These are phyloP conservation scores for Nerophis ophidion DNA, from an alignment of 2,113 vertebrate species.

Conservation along the genomic window DNA sequence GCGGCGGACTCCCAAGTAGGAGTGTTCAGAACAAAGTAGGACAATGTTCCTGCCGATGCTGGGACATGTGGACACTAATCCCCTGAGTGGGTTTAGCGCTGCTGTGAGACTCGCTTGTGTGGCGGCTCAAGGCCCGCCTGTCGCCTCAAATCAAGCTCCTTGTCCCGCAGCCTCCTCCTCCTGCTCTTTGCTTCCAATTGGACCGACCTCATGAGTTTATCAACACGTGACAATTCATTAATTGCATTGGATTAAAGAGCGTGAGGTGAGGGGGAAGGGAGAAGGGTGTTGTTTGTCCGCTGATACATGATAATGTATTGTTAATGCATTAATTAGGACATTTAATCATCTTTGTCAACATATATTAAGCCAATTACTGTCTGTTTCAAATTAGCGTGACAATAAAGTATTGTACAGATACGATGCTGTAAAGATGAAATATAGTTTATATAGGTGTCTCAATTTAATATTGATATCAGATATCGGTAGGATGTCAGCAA, in stretches of 20 bases:
- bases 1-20: neutral
- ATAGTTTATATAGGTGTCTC: too few species aligned
- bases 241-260: constrained; percentile 39
- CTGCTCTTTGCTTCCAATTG: constrained; percentile 5
- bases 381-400: too few species aligned
- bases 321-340: too few species aligned
- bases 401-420: too few species aligned
- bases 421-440: too few species aligned
- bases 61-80: constrained; percentile 45
- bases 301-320: neutral
- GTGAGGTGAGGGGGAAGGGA: neutral
- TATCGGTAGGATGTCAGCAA: too few species aligned
- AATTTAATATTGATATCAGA: too few species aligned
- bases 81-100: constrained; percentile 11
- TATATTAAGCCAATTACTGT: too few species aligned
- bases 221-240: constrained; percentile 34
- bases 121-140: neutral
- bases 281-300: neutral
- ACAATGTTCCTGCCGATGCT: constrained; percentile 6
- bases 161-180: neutral
- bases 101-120: neutral
- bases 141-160: constrained; percentile 1
- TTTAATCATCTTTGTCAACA: too few species aligned
- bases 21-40: constrained; percentile 2
- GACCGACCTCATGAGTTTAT: constrained; percentile 47